Evolutionary conservation across 2,113 vertebrate species (phyloP), one percentile per base, ranked within the genome.

Genomic region (Nettapus auritus): DNA sequence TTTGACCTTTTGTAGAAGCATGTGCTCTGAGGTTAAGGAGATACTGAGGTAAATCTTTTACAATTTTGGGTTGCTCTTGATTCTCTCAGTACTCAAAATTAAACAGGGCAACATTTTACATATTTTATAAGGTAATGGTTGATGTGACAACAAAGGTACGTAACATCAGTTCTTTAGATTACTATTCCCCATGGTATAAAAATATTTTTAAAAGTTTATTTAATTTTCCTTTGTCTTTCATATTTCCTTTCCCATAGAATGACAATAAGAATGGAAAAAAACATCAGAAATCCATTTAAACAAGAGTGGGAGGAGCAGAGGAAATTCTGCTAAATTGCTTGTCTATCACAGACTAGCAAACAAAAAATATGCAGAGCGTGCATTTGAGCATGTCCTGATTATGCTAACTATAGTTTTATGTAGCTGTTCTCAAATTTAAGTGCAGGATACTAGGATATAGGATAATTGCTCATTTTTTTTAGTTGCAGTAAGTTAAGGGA

Each of bases 191-290:
- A 4, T 4, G 10, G 69, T 75, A 70, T 48, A 50, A 92, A 8
- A 8, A 42, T 63, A 44, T 33, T 93, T 93, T 70, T 6, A 29
- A 62, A 60, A 64, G 25, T 26, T 48, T 79, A 6, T 53, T 89
- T 75, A 59, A 29, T 91, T 71, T 76, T 81, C 64, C 33, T 95
- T 93, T 86, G 57, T 84, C 31, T 73, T 92, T 67, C 34, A 28
- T 8, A 12, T 94, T 93, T 95, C 33, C 67, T 90, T 86, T 90
- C 73, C 33, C 57, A 74, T 50, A 71, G 60, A 93, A 67, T 81
- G 80, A 60, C 64, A 91, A 42, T 75, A 66, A 75, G 21, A 88
- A 50, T 87, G 80, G 76, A 68, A 90, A 93, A 93, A 84, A 62
- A 9, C 7, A 14, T 86, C 66, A 92, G 44, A 89, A 95, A 89